Conservation (phyloP, 1,140 invertebrate genomes). For the Hirudo medicinalis region DNA sequence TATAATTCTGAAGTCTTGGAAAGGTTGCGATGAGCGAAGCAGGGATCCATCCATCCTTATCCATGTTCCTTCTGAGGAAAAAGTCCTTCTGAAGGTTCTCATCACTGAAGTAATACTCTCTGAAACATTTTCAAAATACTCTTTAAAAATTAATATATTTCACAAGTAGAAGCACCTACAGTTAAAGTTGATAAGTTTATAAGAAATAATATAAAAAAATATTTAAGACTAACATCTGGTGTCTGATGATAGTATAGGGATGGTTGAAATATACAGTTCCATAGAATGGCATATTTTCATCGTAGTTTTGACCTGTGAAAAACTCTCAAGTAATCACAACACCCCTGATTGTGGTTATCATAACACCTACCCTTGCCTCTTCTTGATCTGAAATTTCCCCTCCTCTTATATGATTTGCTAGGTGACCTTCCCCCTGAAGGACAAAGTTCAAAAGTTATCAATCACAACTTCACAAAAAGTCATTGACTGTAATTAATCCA, state of each 20-base stretch:
- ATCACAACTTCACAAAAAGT: too few relatives aligned
- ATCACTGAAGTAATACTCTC: slow-evolving; percentile 97
- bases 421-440: too few relatives aligned
- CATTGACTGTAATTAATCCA: too few relatives aligned
- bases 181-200: too few relatives aligned
- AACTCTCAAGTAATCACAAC: not conserved
- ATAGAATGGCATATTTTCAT: not conserved
- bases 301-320: not conserved
- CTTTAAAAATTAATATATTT: too few relatives aligned
- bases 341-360: not conserved
- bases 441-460: too few relatives aligned
- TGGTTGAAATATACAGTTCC: slow-evolving; percentile 10
- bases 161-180: too few relatives aligned
- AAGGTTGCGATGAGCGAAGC: slow-evolving; percentile 87
- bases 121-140: slow-evolving; percentile 42
- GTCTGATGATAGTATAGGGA: not conserved
- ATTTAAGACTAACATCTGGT: not conserved
- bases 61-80: slow-evolving; percentile 92
- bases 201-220: too few relatives aligned
- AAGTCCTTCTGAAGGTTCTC: slow-evolving; percentile 91
- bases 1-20: slow-evolving; percentile 75
- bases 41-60: slow-evolving; percentile 76
- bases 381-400: too few relatives aligned
- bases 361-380: too few relatives aligned
- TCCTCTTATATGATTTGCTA: too few relatives aligned